A percentile compares a stretch with the other conserved stretches of the same genome.
Evolutionary conservation across 2,888 invertebrate species (phyloP).

Genomic region (Embidobia sp.): DNA sequence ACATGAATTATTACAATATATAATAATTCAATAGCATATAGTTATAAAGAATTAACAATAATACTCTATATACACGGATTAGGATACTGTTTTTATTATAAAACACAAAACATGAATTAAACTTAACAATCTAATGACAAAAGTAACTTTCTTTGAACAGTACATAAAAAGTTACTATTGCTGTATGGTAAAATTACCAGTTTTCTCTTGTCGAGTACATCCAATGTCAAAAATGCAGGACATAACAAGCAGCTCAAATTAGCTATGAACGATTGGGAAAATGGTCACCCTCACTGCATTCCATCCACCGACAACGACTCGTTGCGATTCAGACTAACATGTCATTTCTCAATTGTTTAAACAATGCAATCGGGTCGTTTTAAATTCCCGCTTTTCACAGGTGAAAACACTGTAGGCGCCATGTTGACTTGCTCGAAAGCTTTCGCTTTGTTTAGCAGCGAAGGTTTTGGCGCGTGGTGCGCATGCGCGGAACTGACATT

Average conservation of each 20-base stretch:
- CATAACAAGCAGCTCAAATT: neutral
- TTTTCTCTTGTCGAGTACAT: neutral
- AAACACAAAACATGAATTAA: too few relatives aligned
- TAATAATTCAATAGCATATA: too few relatives aligned
- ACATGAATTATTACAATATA: too few relatives aligned
- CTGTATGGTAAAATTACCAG: neutral
- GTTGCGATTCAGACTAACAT: neutral
- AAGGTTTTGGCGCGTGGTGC: neutral
- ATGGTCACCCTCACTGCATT: too few relatives aligned
- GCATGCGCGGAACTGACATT: constrained; percentile 14
- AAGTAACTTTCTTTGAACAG: too few relatives aligned
- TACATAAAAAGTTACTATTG: neutral
- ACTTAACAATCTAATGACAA: too few relatives aligned
- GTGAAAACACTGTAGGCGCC: constrained; percentile 4
- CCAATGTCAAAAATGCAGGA: neutral
- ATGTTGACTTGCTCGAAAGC: constrained; percentile 1
- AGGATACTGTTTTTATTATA: too few relatives aligned
- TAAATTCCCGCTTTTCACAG: constrained; percentile 13
- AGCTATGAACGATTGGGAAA: neutral
- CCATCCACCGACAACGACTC: too few relatives aligned
- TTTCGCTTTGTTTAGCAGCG: constrained; percentile 8
- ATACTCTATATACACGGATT: too few relatives aligned
- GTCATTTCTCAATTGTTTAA: neutral
- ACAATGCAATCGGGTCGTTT: neutral
- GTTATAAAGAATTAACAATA: too few relatives aligned